A percentile compares a stretch with the other conserved stretches of the same genome.
Evolutionary conservation across 2,113 vertebrate species (phyloP).

Genomic region (Rissa tridactyla): DNA sequence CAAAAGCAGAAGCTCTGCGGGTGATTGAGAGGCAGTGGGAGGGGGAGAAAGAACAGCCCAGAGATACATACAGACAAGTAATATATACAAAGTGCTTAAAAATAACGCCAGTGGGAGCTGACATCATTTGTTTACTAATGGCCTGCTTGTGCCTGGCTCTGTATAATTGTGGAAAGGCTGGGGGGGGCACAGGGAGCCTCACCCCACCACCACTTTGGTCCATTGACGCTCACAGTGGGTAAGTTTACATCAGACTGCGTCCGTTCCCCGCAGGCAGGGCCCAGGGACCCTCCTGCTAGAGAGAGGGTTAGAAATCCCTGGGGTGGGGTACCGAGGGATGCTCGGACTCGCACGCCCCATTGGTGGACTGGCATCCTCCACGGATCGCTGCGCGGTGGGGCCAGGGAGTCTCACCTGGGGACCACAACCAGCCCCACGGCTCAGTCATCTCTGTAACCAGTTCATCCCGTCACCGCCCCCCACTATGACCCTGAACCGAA

Average conservation of each 20-base stretch:
- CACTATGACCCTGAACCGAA: background rate
- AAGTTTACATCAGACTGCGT: background rate
- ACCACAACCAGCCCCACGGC: background rate
- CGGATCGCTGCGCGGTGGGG: background rate
- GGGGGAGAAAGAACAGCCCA: background rate
- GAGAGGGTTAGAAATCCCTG: background rate
- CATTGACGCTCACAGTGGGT: background rate
- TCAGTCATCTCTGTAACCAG: accelerated
- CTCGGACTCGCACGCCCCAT: accelerated
- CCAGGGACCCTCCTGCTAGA: background rate
- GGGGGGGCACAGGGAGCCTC: background rate
- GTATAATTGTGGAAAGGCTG: background rate
- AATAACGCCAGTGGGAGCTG: constrained; percentile 4
- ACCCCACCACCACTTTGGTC: background rate
- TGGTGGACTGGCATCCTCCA: background rate
- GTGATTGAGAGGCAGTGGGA: background rate
- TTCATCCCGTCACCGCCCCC: background rate
- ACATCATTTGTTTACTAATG: background rate
- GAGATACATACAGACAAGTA: background rate
- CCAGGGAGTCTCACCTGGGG: accelerated
- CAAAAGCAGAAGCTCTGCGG: background rate
- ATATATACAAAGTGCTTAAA: constrained; percentile 51
- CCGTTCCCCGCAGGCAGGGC: background rate
- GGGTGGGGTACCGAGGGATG: background rate
- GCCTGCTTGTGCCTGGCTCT: background rate